Base-by-base conservation (phyloP, 1,140 invertebrate genomes). In the Antheraea pernyi region DNA sequence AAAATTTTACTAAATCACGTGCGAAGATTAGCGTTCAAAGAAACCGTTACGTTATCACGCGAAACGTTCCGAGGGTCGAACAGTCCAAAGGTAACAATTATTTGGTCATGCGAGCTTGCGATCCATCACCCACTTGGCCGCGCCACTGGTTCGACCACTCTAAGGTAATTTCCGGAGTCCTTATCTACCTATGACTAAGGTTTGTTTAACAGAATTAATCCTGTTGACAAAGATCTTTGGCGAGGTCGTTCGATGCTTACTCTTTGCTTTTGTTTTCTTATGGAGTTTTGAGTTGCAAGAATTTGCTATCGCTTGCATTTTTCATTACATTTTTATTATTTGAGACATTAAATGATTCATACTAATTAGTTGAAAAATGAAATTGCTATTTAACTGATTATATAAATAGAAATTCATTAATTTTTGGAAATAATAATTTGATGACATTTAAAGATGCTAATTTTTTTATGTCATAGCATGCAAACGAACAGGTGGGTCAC, bases 161-260 rank as follows among this genome's bases (percentile, higher is more conserved):
- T 84, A 82, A 88, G 80, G 86, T 85, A 91, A 91, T 91, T 91
- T 91, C 89, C 89, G 86, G 82, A 71, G 72, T 69, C 78, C 88
- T 89, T 91, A 91, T 91, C 89, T 90, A 72, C 72, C 77, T 80
- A 73, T 79, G 76, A 74, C 82, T 79, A 81, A 53, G 63, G 87
- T 86, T 86, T 86, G 84, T 84, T 88, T 85, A 87, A 86, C 81
- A 81, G 81, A 89, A 89, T 91, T 88, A 91, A 89, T 88, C 78
- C 81, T 77, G 74, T 77, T 82, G 84, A 88, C 82, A 82, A 83
- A 70, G 78, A 89, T 86, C 80, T 84, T 81, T 82, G 76, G 72
- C 77, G 78, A 78, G 75, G 77, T 62, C 58, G 59, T 71, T 70
- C 59, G 53, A 60, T 64, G 63, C 70, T 75, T 64, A 60, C 19